Percentiles rank a stretch among this genome's conserved stretches.
phyloP scores from a whole-genome alignment of 2,888 invertebrate genomes.

The Scaptomyza caliginosa region DNA sequence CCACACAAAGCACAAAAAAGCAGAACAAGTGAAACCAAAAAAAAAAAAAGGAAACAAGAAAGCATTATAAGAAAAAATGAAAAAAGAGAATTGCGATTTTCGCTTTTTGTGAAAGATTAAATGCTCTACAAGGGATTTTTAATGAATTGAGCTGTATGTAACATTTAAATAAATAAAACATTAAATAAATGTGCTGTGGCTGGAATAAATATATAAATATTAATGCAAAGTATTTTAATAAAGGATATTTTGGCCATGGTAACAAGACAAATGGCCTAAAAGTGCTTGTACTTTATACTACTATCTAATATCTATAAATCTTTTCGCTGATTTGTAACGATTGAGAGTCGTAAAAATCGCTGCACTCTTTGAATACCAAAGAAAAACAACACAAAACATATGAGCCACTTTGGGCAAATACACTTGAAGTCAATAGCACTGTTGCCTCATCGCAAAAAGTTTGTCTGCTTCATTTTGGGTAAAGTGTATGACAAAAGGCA shows the following conservation, averaged over 20 bases:
- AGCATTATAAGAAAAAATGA: constrained; percentile 4
- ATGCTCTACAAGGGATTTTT: constrained; percentile 5
- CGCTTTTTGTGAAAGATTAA: background rate
- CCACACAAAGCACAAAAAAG: constrained; percentile 46
- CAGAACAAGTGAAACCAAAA: constrained; percentile 6
- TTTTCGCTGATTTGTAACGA: constrained; percentile 6
- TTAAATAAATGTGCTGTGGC: background rate
- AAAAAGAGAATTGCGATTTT: background rate
- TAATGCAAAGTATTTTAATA: background rate
- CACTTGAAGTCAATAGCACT: constrained; percentile 8
- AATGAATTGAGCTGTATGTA: background rate
- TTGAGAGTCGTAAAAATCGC: constrained; percentile 3
- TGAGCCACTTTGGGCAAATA: constrained; percentile 19
- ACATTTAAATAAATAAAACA: background rate
- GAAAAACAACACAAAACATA: background rate
- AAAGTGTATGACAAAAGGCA: constrained; percentile 47
- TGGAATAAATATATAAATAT: background rate
- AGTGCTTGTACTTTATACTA: background rate
- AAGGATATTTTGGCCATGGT: background rate
- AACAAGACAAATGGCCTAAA: too few species aligned
- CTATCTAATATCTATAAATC: constrained; percentile 12
- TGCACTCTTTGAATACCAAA: constrained; percentile 1
- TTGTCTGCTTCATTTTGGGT: constrained; percentile 9
- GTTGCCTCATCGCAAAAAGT: constrained; percentile 14
- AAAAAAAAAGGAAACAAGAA: constrained; percentile 11